A percentile compares a stretch with the other conserved stretches of the same genome.
Evolutionary conservation across 2,113 vertebrate genomes (phyloP).

Genomic region (sheep (Ovis aries)): ARS-UI_Ramb_v3.0 NC_056063.1:35444501-35445000

Average conservation of each 20-base stretch:
- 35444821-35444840: neutral
- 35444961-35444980: fast-evolving
- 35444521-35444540: neutral
- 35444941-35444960: neutral
- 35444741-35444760: neutral
- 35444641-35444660: neutral
- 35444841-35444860: neutral
- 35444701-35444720: neutral
- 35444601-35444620: too few species aligned
- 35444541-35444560: neutral
- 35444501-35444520: conserved; percentile 13
- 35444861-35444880: neutral
- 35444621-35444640: neutral
- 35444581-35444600: neutral
- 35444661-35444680: neutral
- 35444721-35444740: neutral
- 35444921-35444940: neutral
- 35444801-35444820: neutral
- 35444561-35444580: neutral
- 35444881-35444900: neutral
- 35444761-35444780: neutral
- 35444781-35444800: neutral
- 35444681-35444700: neutral
- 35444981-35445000: neutral
- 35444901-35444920: neutral